Evolutionary conservation across 2,888 invertebrate species (phyloP), one percentile per base, ranked within the genome.

Genomic region (Eupithecia tripunctaria): DNA sequence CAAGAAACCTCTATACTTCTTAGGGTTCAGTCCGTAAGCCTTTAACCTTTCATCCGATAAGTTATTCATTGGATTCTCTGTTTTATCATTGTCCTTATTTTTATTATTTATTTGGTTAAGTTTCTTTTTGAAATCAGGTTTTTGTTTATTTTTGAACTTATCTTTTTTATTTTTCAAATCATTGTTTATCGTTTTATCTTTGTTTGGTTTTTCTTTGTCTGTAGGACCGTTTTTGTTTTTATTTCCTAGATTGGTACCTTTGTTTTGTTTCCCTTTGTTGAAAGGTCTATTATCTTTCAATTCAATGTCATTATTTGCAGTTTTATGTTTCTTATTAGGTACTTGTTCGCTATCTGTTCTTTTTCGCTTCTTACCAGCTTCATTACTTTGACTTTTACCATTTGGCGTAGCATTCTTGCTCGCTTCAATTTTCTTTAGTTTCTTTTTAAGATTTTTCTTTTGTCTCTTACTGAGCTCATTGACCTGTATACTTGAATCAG

Each of bases 11-110:
- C 96, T 97, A 83, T 97, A 98, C 86, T 98, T 98, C 84, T 97
- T 98, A 0, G 98, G 98, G 94, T 98, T 98, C 56, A 99, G 96
- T 70, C 99, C 99, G 88, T 98, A 99, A 0, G 98, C 98, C 84
- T 96, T 96, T 12, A 99, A 94, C 78, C 99, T 95, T 79, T 97
- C 97, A 88, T 98, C 97, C 2, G 97, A 96, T 36, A 97, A 86
- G 69, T 90, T 91, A 47, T 82, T 84, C 27, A 94, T 81, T 12
- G 92, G 91, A 80, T 93, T 89, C 38, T 86, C 85, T 18, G 82
- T 81, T 43, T 84, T 82, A 3, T 79, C 82, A 43, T 78, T 82
- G 27, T 79, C 79, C 70, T 84, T 85, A 70, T 82, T 85, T 67
- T 86, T 85, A 74, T 72, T 69, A 36, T 84, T 81, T 75, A 85